Base-by-base conservation (phyloP, 1,140 invertebrate species). In the Neuroterus valhalla region DNA sequence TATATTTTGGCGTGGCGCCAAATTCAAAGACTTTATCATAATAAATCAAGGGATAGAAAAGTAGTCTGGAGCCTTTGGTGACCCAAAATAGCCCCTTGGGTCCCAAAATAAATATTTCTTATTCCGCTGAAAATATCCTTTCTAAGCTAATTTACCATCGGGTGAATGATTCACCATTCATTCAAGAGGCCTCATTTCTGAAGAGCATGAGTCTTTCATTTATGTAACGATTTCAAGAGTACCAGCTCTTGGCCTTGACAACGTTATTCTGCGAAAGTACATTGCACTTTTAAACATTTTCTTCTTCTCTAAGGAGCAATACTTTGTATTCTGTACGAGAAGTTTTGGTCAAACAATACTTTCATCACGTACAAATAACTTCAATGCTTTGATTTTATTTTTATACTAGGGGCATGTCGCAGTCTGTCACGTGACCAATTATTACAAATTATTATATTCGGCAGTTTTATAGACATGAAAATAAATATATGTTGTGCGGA, bases 211-310 rank as follows among this genome's bases (percentile, higher is more conserved):
- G 23, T 62, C 10, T 55, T 23, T 62, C 14, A 12, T 62, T 31
- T 62, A 26, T 62, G n/a, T 31, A 14, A 26, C 52, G 15, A 62
- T 38, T 38, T 62, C 55, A 23, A 62, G 55, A 62, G 31, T 8
- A 62, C 23, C 15, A 38, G 23, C 55, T 55, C 50, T 19, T 26
- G 55, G 55, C 55, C 55, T 62, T 62, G 55, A 26, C 55, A 62
- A 62, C 23, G 55, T 62, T 62, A 62, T 62, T 62, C 31, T 31
- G 31, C 55, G 55, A 62, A 62, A 62, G 55, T 62, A 62, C 55
- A 62, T 62, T 62, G 21, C 55, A 31, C 55, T 62, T 62, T n/a
- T 62, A 31, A 15, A 62, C 31, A 3, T 55, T 55, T 55, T 55
- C 26, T 15, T 55, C n/a, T 62, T 38, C 14, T 62, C n/a, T 38